Percentiles rank a stretch among this genome's conserved stretches.
Conservation (phyloP, 2,113 vertebrate species). For the Nanorana parkeri region DNA sequence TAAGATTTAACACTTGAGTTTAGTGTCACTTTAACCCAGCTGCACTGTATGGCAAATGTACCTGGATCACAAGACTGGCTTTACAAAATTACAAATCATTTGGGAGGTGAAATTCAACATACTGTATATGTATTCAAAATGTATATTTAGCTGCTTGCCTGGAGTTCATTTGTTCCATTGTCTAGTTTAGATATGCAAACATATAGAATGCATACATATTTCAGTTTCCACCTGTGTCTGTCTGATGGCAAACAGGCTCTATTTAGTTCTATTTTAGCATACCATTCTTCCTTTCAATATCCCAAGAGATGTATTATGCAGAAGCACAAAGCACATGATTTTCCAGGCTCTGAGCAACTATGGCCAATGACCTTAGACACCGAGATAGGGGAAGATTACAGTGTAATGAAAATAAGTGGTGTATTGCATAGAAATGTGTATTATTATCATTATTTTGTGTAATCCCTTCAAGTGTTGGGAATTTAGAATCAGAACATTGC, state of each 20-base stretch:
- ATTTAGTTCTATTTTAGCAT: neutral
- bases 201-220: neutral
- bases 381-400: conserved; percentile 22
- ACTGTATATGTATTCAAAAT: too few species aligned
- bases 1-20: too few species aligned
- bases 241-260: neutral
- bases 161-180: too few species aligned
- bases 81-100: too few species aligned
- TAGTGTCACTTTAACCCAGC: too few species aligned
- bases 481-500: neutral
- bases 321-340: conserved; percentile 22
- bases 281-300: neutral
- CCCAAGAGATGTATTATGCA: neutral
- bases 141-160: too few species aligned
- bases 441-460: conserved; percentile 35
- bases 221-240: neutral
- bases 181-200: neutral
- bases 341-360: conserved; percentile 7
- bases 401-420: conserved; percentile 29
- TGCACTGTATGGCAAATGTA: too few species aligned
- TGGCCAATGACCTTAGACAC: conserved; percentile 18
- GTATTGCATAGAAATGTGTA: conserved; percentile 26
- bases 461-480: conserved; percentile 26
- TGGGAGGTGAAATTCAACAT: too few species aligned
- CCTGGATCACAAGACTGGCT: too few species aligned